phyloP scores from a whole-genome alignment of 2,113 vertebrate genomes.

The Progne subis region DNA sequence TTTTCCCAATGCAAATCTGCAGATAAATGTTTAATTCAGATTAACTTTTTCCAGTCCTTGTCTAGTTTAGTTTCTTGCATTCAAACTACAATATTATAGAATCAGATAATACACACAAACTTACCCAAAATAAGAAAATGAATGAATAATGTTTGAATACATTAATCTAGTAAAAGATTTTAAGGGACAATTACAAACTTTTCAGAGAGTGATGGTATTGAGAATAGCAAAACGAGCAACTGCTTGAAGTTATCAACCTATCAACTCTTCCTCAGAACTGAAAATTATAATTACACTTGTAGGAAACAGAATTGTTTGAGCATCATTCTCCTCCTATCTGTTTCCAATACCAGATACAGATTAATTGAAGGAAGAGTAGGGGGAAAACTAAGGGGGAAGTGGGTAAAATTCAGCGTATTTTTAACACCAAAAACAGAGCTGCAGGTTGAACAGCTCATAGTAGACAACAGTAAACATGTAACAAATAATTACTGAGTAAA shows the following conservation, averaged over 20 bases:
- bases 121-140: not conserved
- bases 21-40: not conserved
- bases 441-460: not conserved
- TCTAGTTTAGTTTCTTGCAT: not conserved
- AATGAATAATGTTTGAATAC: not conserved
- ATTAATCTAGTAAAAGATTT: not conserved
- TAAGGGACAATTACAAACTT: not conserved
- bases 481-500: not conserved
- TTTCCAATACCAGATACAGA: not conserved
- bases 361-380: not conserved
- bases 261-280: not conserved
- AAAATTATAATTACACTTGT: not conserved
- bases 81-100: not conserved
- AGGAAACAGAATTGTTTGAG: not conserved
- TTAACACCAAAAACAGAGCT: not conserved
- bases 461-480: not conserved
- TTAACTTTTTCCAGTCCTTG: not conserved
- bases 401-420: not conserved
- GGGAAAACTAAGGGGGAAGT: not conserved
- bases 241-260: not conserved
- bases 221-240: not conserved
- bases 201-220: not conserved
- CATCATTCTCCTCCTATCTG: not conserved
- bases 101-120: not conserved
- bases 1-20: not conserved